These are phyloP conservation scores for Equus quagga DNA, from an alignment of 2,113 vertebrate genomes.

Conservation along the genomic window DNA sequence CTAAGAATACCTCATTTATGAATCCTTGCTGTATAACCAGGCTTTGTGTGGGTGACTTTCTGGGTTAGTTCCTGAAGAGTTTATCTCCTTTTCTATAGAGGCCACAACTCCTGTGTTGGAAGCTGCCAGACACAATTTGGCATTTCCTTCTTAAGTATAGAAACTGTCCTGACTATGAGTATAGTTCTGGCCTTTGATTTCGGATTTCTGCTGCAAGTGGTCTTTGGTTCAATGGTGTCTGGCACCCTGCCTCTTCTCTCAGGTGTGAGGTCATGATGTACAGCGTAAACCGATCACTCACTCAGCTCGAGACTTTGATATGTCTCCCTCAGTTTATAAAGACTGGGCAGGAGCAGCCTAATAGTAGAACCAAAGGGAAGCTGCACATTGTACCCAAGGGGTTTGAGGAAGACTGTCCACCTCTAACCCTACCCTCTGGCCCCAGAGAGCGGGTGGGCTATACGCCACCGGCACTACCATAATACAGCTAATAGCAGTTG, in stretches of 20 bases:
- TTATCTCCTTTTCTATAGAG: neutral
- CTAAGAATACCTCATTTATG: neutral
- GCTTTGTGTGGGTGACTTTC: neutral
- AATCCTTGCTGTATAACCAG: neutral
- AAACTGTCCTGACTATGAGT: neutral
- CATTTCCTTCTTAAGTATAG: constrained; percentile 19
- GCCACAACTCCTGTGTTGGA: neutral
- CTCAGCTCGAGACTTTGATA: constrained; percentile 42
- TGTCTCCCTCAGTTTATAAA: neutral
- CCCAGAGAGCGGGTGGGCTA: neutral
- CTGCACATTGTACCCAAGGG: neutral
- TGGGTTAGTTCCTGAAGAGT: constrained; percentile 35
- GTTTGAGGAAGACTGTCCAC: neutral
- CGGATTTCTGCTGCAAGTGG: neutral
- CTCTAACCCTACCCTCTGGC: neutral
- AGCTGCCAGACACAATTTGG: neutral
- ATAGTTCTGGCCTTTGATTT: constrained; percentile 25
- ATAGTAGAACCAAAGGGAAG: neutral
- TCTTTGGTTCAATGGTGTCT: neutral
- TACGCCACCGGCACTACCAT: neutral
- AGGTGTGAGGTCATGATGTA: constrained; percentile 47
- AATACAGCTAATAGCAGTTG: neutral
- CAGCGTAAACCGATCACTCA: neutral
- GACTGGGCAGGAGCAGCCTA: neutral
- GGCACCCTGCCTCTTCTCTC: neutral